A percentile compares a stretch with the other conserved stretches of the same genome.
phyloP scores from a whole-genome alignment of 2,113 vertebrate genomes.

The Romanogobio albipinnatus region DNA sequence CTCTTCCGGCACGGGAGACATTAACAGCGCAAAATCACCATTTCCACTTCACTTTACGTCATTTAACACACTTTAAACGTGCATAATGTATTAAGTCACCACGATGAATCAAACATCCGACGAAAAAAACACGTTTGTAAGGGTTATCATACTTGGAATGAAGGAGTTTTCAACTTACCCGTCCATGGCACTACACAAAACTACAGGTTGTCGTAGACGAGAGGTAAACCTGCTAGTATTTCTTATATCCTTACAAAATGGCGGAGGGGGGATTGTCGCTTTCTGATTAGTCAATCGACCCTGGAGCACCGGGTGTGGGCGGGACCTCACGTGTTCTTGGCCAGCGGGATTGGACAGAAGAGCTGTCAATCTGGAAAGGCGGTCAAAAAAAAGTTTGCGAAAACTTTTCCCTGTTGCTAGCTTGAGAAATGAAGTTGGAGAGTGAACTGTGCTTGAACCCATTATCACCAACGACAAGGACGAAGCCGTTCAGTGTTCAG shows the following conservation, averaged over 20 bases:
- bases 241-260: constrained; percentile 98
- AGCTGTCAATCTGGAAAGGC: constrained; percentile 61
- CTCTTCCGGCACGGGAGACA: constrained; percentile 21
- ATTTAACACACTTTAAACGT: neutral
- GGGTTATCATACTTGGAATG: constrained; percentile 30
- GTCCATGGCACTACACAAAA: constrained; percentile 96
- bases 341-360: constrained; percentile 65
- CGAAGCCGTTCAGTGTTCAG: neutral
- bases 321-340: constrained; percentile 38
- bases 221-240: constrained; percentile 69
- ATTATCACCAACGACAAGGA: neutral
- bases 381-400: constrained; percentile 61
- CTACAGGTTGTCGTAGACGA: constrained; percentile 83
- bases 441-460: constrained; percentile 11
- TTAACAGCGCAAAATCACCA: constrained; percentile 7
- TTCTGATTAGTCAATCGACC: constrained; percentile 70
- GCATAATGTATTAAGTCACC: too few relatives aligned
- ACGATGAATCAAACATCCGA: neutral
- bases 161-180: constrained; percentile 84
- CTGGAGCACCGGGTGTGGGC: constrained; percentile 61
- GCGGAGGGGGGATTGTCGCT: constrained; percentile 76
- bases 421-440: neutral
- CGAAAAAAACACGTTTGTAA: neutral
- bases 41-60: neutral
- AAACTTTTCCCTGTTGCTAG: constrained; percentile 59